Base-by-base conservation (phyloP, 2,888 invertebrate genomes). In the Allophyes oxyacanthae region DNA sequence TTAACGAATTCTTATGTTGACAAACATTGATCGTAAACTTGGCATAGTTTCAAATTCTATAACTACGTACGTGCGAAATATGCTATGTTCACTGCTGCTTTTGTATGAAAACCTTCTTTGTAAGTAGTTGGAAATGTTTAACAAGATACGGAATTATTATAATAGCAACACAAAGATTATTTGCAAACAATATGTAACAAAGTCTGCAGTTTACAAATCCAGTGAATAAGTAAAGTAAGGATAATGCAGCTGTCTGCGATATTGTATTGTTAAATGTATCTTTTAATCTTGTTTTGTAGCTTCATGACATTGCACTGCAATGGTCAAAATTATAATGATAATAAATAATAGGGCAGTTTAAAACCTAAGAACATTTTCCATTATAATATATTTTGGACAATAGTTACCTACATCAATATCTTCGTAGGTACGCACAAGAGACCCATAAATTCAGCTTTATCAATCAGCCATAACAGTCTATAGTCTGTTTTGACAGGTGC, bases 131-230 rank as follows among this genome's bases (percentile, higher is more conserved):
- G 13, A 13, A 11, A 13, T 41, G 7, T 40, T 20, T n/a, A 11
- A 26, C 1, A 7, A 1, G 3, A 15, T 8, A 2, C 3, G 2
- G 25, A 4, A 7, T 30, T 45, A 7, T 30, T 45, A 32, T 32
- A 28, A 28, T 33, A 20, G 15, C 45, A 46, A 46, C 26, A 49
- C 55, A 41, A 36, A 44, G 26, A 32, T 20, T 32, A 40, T 48
- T 48, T 49, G 20, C 36, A 36, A 62, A 61, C 14, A 54, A 42
- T n/a, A n/a, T n/a, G n/a, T n/a, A n/a, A n/a, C n/a, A n/a, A n/a
- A n/a, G n/a, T n/a, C n/a, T n/a, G 32, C 26, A 45, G 28, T 45
- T 42, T 34, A 9, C 34, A 36, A 13, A 32, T 32, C n/a, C 10
- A n/a, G 20, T 11, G 14, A 2, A n/a, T 14, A 46, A 28, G 8